phyloP scores from a whole-genome alignment of 2,797 vertebrate species.

The Dromococcyx pavoninus region DNA sequence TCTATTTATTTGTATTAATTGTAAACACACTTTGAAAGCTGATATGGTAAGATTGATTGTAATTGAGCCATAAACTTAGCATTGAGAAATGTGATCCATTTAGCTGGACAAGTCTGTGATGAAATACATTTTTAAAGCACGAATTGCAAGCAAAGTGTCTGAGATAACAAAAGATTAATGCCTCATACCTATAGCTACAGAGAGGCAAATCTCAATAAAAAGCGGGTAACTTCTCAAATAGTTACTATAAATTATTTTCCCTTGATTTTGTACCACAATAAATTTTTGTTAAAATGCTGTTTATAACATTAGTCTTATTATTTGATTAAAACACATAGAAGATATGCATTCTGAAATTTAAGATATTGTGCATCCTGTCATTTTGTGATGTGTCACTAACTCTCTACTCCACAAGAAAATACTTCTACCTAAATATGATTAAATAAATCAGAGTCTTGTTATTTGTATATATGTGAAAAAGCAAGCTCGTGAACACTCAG shows the following conservation, averaged over 20 bases:
- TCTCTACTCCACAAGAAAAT: background rate
- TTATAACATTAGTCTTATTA: background rate
- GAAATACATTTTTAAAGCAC: conserved; percentile 66
- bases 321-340: conserved; percentile 4
- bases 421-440: background rate
- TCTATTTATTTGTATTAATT: conserved; percentile 74
- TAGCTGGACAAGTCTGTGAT: conserved; percentile 59
- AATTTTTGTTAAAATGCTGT: conserved; percentile 14
- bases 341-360: background rate
- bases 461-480: background rate
- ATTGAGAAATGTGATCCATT: conserved; percentile 66
- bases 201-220: conserved; percentile 18
- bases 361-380: background rate
- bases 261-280: background rate
- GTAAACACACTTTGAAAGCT: conserved; percentile 54
- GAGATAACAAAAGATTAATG: conserved; percentile 68
- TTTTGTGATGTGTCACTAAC: background rate
- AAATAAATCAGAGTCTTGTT: background rate
- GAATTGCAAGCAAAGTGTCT: conserved; percentile 13
- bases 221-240: background rate
- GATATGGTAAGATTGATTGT: conserved; percentile 68
- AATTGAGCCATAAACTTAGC: conserved; percentile 74
- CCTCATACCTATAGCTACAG: conserved; percentile 26
- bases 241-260: conserved; percentile 18
- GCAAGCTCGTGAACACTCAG: background rate